phyloP scores from a whole-genome alignment of 1,140 invertebrate species.

The Globodera rostochiensis region DNA sequence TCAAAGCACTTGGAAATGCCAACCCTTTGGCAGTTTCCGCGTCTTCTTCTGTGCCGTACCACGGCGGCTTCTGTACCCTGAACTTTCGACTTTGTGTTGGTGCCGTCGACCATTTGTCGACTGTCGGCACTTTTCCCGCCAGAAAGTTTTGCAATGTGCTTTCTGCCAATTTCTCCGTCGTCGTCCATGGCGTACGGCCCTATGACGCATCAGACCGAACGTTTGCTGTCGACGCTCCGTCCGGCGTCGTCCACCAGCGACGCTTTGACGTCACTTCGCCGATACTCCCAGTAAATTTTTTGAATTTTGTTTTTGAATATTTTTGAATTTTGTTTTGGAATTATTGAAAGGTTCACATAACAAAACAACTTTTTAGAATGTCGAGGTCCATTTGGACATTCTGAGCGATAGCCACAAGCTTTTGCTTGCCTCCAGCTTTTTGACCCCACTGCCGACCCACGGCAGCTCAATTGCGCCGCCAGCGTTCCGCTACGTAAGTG shows the following conservation, averaged over 20 bases:
- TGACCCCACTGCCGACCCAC: not conserved
- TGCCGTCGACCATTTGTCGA: not conserved
- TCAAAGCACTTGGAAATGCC: too few relatives aligned
- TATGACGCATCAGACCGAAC: not conserved
- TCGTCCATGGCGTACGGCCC: not conserved
- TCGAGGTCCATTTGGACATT: not conserved
- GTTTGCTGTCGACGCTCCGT: not conserved
- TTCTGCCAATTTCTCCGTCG: not conserved
- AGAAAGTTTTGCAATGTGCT: not conserved
- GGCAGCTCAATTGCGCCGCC: not conserved
- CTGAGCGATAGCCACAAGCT: not conserved
- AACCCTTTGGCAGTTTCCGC: not conserved
- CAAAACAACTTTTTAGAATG: not conserved
- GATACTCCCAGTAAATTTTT: not conserved
- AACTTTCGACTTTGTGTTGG: not conserved
- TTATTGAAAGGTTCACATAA: too few relatives aligned
- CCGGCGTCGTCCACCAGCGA: not conserved
- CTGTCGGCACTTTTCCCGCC: not conserved
- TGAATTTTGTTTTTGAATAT: not conserved
- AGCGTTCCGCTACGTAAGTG: not conserved
- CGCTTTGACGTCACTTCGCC: not conserved
- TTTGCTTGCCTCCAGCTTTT: slow-evolving; percentile 1
- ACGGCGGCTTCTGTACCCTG: not conserved
- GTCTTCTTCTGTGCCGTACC: not conserved
- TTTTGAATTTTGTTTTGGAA: not conserved